Evolutionary conservation across 2,113 vertebrate genomes (phyloP).

Genomic region (Centrocercus urophasianus): DNA sequence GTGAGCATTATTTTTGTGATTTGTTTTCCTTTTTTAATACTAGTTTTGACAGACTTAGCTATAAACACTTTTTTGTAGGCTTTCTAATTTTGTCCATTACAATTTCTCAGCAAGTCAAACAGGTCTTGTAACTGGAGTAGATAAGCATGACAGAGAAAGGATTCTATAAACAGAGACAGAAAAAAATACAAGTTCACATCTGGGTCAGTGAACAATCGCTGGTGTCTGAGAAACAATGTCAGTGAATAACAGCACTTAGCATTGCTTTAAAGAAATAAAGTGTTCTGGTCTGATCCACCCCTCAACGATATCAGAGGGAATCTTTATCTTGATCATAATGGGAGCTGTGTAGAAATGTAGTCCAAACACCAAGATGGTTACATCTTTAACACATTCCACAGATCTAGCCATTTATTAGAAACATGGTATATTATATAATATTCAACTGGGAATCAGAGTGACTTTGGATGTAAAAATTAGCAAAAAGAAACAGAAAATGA

Average conservation of each 20-base stretch:
- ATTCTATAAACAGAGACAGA: constrained; percentile 37
- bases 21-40: background rate
- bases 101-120: constrained; percentile 40
- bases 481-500: background rate
- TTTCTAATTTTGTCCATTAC: constrained; percentile 45
- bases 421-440: background rate
- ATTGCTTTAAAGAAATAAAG: constrained; percentile 41
- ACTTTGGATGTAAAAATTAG: background rate
- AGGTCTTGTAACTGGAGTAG: constrained; percentile 10
- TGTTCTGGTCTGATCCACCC: background rate
- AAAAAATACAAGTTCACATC: constrained; percentile 63
- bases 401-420: constrained; percentile 19
- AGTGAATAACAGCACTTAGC: constrained; percentile 38
- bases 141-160: constrained; percentile 48
- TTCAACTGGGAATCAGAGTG: background rate
- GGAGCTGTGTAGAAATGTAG: background rate
- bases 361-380: constrained; percentile 8
- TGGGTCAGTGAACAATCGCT: constrained; percentile 66
- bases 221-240: constrained; percentile 61
- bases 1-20: constrained; percentile 19
- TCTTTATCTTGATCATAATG: background rate
- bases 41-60: background rate
- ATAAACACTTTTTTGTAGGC: constrained; percentile 10
- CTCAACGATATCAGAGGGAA: background rate
- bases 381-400: background rate